Base-by-base conservation (phyloP, 2,888 invertebrate species). In the Agriopis leucophaearia region DNA sequence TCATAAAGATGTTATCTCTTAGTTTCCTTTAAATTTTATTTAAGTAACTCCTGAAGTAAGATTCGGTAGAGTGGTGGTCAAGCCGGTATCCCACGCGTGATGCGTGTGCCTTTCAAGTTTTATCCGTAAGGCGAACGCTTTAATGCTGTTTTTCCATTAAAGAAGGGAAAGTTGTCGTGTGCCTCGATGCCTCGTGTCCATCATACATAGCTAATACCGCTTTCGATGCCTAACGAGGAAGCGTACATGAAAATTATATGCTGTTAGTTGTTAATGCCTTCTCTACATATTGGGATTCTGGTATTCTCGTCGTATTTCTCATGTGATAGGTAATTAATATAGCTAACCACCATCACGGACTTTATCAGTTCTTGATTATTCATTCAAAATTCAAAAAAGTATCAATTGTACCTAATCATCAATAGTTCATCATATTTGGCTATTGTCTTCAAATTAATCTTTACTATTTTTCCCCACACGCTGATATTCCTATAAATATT, bases 111-210 rank as follows among this genome's bases (percentile, higher is more conserved):
- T 84, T 79, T 78, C 85, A 78, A 90, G 83, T 87, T 88, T 85
- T 84, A 82, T 85, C 86, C 85, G 85, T 88, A 87, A 82, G 81
- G 75, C 77, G 76, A 80, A 86, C 74, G 80, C 75, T 82, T 85
- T 89, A 90, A 90, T 87, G 90, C 78, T 78, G 88, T 88, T 91
- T 91, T 91, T 91, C 89, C 89, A 86, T 88, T 88, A 90, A 86
- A 87, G 86, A 85, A 88, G 89, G 88, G 92, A 92, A 92, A 92
- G 92, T 91, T 88, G 87, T 86, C 86, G 88, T 87, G 86, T 88
- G 80, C 81, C 74, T 75, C 76, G 80, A 79, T 78, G 81, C 83
- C 82, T 86, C 86, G 82, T 88, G 88, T 88, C 87, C 87, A 88
- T 88, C 90, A 87, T 86, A 88, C 88, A 84, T 86, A 86, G 87